Evolutionary conservation across 2,797 vertebrate genomes (phyloP).

Genomic region (Phalloptychus januarius): DNA sequence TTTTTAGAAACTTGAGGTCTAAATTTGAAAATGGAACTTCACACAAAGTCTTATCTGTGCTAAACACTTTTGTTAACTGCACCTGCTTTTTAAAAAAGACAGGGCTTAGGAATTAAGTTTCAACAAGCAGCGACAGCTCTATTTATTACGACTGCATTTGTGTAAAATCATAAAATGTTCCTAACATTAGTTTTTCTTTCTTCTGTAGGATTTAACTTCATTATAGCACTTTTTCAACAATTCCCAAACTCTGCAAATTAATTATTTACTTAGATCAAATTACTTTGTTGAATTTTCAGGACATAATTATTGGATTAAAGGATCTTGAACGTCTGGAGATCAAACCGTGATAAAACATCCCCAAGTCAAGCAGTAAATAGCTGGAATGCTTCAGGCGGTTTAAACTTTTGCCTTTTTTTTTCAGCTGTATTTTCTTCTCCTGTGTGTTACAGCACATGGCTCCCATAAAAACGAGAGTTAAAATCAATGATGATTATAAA

Average conservation of each 20-base stretch:
- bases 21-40: background rate
- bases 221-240: slow-evolving; percentile 25
- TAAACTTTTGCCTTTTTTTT: slow-evolving; percentile 7
- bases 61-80: background rate
- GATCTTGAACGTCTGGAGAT: slow-evolving; percentile 36
- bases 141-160: background rate
- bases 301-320: slow-evolving; percentile 47
- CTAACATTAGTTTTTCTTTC: background rate
- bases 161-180: background rate
- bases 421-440: slow-evolving; percentile 9
- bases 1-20: background rate
- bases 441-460: slow-evolving; percentile 20
- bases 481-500: slow-evolving; percentile 63
- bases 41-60: background rate
- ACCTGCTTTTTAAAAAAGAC: background rate
- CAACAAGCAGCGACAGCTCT: background rate
- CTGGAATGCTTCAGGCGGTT: slow-evolving; percentile 17
- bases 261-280: slow-evolving; percentile 38
- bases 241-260: slow-evolving; percentile 41
- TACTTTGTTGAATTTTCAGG: slow-evolving; percentile 34
- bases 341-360: slow-evolving; percentile 29
- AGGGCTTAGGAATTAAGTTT: background rate
- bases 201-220: slow-evolving; percentile 12
- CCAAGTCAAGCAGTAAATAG: slow-evolving; percentile 31
- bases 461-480: slow-evolving; percentile 27